Conservation (phyloP, 1,140 invertebrate genomes). For the Streblospio benedicti region DNA sequence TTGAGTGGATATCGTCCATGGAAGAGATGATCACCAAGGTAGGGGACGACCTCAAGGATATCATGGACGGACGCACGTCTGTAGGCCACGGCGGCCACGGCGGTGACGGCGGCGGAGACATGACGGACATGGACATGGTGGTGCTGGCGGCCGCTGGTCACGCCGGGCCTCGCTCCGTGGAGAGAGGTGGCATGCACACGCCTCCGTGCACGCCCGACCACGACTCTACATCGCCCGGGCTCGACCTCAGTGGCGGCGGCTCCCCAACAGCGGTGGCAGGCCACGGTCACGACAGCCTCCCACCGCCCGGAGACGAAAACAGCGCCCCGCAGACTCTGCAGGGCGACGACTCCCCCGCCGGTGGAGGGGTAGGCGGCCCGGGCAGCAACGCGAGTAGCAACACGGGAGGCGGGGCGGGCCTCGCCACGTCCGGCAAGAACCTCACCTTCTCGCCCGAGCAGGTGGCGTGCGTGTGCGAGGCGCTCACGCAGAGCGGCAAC, state of each 20-base stretch:
- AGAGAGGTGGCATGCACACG: too few relatives aligned
- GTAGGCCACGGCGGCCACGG: not conserved
- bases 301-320: not conserved
- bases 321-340: not conserved
- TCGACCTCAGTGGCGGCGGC: too few relatives aligned
- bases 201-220: too few relatives aligned
- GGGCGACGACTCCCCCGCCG: not conserved
- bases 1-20: too few relatives aligned
- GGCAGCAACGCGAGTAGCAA: too few relatives aligned
- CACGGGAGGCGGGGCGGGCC: not conserved
- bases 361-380: too few relatives aligned
- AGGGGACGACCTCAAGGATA: not conserved
- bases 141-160: too few relatives aligned
- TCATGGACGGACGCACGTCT: not conserved
- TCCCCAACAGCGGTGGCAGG: too few relatives aligned
- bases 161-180: too few relatives aligned
- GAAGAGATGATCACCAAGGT: too few relatives aligned
- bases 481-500: slow-evolving; percentile 91
- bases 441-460: slow-evolving; percentile 85
- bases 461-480: slow-evolving; percentile 96
- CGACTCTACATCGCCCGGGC: too few relatives aligned
- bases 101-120: not conserved
- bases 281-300: not conserved
- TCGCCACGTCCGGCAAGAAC: not conserved
- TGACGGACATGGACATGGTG: not conserved